phyloP scores from a whole-genome alignment of 1,140 invertebrate genomes.

The Danaus plexippus region DNA sequence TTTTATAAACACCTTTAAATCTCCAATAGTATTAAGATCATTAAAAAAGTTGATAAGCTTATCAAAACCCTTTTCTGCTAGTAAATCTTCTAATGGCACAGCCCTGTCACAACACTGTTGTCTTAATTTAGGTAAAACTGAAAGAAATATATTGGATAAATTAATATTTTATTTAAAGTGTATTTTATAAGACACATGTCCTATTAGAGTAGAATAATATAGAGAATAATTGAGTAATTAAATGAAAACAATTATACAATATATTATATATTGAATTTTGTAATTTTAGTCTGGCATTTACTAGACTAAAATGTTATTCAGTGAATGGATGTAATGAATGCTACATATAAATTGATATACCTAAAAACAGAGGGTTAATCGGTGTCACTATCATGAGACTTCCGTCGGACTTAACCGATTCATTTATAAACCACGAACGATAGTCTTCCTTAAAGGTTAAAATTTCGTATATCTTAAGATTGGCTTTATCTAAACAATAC shows the following conservation, averaged over 20 bases:
- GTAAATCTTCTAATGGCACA: conserved; percentile 79
- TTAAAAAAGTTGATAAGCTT: conserved; percentile 43
- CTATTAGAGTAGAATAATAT: too few species aligned
- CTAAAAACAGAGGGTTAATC: conserved; percentile 81
- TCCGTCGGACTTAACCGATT: conserved; percentile 79
- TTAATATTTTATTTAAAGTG: too few species aligned
- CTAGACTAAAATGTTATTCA: too few species aligned
- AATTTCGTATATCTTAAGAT: conserved; percentile 66
- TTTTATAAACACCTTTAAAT: conserved; percentile 73
- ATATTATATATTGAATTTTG: too few species aligned
- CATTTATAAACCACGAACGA: conserved; percentile 38
- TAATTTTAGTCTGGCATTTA: too few species aligned
- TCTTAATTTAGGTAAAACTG: conserved; percentile 74
- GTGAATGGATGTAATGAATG: too few species aligned
- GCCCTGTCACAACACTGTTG: conserved; percentile 73
- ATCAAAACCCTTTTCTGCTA: conserved; percentile 65
- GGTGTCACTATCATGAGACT: conserved; percentile 80
- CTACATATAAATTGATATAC: conserved; percentile 34
- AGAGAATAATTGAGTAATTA: too few species aligned
- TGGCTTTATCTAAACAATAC: conserved; percentile 74
- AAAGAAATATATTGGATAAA: conserved; percentile 34
- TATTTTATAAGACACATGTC: too few species aligned
- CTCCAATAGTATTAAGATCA: conserved; percentile 74
- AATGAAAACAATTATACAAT: too few species aligned
- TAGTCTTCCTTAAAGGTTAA: conserved; percentile 71